Percentiles rank a stretch among this genome's conserved stretches.
phyloP scores from a whole-genome alignment of 2,797 vertebrate genomes.

The Enteromius paludinosus region DNA sequence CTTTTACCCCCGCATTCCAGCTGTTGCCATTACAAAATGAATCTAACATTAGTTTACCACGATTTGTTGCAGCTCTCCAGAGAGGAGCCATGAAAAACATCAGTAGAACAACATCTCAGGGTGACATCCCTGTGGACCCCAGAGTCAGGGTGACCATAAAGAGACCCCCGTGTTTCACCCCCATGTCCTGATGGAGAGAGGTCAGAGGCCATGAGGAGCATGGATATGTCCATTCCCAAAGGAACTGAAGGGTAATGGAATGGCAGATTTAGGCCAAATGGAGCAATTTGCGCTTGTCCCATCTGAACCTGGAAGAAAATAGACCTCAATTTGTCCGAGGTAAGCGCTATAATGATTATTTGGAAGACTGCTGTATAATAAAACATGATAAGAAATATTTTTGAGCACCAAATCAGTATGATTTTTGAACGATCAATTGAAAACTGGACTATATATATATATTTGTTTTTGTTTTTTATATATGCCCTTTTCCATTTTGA shows the following conservation, averaged over 20 bases:
- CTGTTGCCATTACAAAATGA: conserved; percentile 2
- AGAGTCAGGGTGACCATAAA: conserved; percentile 73
- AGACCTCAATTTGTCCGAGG: conserved; percentile 65
- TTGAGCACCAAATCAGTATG: neutral
- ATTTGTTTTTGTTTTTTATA: too few species aligned
- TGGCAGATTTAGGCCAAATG: conserved; percentile 76
- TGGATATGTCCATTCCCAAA: conserved; percentile 77
- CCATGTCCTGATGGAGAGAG: conserved; percentile 73
- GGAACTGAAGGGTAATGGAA: conserved; percentile 83
- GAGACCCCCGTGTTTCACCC: conserved; percentile 78
- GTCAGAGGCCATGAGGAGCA: conserved; percentile 86
- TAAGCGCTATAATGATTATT: conserved; percentile 66
- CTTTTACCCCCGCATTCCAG: neutral
- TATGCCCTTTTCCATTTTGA: neutral
- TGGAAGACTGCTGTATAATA: conserved; percentile 69
- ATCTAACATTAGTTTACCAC: conserved; percentile 37
- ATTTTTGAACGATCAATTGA: neutral
- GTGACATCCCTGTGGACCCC: conserved; percentile 58
- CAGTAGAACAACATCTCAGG: conserved; percentile 58
- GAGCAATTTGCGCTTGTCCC: conserved; percentile 73
- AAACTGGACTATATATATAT: neutral
- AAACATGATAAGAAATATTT: conserved; percentile 18
- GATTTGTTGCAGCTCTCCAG: conserved; percentile 24
- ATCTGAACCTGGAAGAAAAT: conserved; percentile 62
- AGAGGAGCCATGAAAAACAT: conserved; percentile 24